These are phyloP conservation scores for Todiramphus saurophagus DNA, from an alignment of 2,113 vertebrate species.

Conservation along the genomic window DNA sequence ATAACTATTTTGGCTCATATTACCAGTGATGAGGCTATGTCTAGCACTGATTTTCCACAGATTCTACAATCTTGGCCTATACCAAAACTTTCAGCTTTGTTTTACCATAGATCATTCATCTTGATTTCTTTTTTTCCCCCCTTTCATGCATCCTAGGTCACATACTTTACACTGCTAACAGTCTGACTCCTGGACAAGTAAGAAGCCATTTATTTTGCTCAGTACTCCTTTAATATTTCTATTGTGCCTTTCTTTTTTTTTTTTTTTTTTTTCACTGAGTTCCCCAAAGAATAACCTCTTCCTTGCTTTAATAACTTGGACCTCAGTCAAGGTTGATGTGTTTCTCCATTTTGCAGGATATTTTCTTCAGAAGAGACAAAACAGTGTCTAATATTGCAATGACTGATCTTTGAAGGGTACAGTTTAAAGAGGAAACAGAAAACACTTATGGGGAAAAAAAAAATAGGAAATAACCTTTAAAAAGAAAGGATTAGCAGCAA, in stretches of 20 bases:
- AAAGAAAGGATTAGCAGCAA: neutral
- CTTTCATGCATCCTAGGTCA: constrained; percentile 73
- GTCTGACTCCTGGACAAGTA: constrained; percentile 70
- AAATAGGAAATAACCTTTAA: constrained; percentile 23
- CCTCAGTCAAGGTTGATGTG: constrained; percentile 82
- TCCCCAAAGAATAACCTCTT: constrained; percentile 81
- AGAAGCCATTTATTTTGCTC: constrained; percentile 73
- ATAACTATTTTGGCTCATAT: constrained; percentile 85
- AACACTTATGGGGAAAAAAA: neutral
- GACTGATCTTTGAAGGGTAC: constrained; percentile 31
- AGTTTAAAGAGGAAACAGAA: constrained; percentile 50
- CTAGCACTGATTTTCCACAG: constrained; percentile 83
- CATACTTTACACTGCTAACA: constrained; percentile 71
- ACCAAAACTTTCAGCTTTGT: constrained; percentile 72
- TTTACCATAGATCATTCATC: constrained; percentile 76
- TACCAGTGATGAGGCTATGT: constrained; percentile 82
- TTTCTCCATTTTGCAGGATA: constrained; percentile 81
- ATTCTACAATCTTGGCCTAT: constrained; percentile 77
- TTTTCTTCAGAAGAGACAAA: constrained; percentile 83
- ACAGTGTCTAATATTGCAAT: constrained; percentile 74
- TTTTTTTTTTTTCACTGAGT: constrained; percentile 62
- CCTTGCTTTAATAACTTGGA: constrained; percentile 80
- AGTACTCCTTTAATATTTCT: constrained; percentile 67
- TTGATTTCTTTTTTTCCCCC: constrained; percentile 48
- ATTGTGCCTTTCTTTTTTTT: constrained; percentile 72